phyloP scores from a whole-genome alignment of 2,888 invertebrate genomes.

The Dyspetes luteomarginatus region DNA sequence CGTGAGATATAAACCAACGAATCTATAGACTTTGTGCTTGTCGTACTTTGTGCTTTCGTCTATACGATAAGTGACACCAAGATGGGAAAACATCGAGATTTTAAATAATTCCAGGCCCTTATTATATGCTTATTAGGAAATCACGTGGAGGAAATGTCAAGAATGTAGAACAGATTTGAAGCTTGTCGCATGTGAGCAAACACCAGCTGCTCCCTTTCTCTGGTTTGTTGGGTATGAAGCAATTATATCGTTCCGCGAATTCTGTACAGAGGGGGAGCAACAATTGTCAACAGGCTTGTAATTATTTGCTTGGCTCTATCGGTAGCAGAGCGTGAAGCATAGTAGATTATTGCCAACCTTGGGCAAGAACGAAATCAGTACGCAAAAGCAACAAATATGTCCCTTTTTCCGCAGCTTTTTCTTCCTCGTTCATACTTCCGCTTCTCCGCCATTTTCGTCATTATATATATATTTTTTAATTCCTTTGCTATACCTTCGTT shows the following conservation, averaged over 20 bases:
- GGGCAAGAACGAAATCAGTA: no score
- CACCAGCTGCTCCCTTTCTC: not conserved
- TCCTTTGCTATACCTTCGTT: no score
- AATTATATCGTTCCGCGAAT: constrained; percentile 79
- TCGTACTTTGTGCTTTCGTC: no score
- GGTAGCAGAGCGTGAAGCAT: constrained; percentile 5
- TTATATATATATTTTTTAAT: no score
- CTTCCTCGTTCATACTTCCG: no score
- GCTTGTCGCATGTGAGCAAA: constrained; percentile 62
- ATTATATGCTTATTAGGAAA: not conserved
- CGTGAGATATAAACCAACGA: no score
- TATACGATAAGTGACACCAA: not conserved
- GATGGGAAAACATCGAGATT: not conserved
- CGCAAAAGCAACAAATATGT: no score
- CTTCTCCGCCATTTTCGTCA: no score
- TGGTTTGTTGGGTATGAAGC: constrained; percentile 73
- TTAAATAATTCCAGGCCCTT: not conserved
- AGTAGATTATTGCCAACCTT: no score
- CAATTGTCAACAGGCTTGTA: constrained; percentile 77
- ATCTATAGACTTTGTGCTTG: no score
- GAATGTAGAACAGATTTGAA: constrained; percentile 73
- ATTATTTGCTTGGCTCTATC: constrained; percentile 59
- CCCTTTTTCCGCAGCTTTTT: no score
- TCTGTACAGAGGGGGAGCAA: constrained; percentile 66
- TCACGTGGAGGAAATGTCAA: constrained; percentile 43